These are phyloP conservation scores for Microplitis demolitor DNA, from an alignment of 1,140 invertebrate genomes.

Conservation along the genomic window DNA sequence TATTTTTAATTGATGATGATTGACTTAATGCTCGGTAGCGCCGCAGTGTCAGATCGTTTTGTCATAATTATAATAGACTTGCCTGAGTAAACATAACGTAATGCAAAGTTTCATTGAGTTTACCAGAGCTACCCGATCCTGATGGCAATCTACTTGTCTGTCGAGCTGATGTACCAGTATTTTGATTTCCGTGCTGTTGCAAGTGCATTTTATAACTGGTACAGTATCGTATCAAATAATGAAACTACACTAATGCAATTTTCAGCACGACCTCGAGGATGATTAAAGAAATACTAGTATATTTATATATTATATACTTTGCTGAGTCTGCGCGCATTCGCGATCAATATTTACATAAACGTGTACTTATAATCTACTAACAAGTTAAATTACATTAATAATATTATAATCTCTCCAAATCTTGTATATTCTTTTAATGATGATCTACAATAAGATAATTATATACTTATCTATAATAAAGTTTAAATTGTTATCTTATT, in stretches of 20 bases:
- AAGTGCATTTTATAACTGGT: not conserved
- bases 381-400: not conserved
- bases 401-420: too few species aligned
- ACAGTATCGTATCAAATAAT: not conserved
- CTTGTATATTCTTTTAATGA: too few species aligned
- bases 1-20: too few species aligned
- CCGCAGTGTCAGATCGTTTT: too few species aligned
- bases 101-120: not conserved
- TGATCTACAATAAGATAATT: too few species aligned
- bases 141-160: not conserved
- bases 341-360: constrained; percentile 17
- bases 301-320: not conserved
- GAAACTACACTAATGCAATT: not conserved
- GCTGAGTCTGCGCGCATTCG: constrained; percentile 16
- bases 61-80: too few species aligned
- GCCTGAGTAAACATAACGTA: not conserved
- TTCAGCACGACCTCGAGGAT: too few species aligned
- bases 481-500: too few species aligned
- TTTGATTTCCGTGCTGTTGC: not conserved
- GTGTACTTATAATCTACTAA: not conserved
- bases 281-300: too few species aligned
- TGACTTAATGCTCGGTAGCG: too few species aligned
- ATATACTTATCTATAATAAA: too few species aligned
- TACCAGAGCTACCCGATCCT: not conserved
- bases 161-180: too few species aligned